Percentiles rank a stretch among this genome's conserved stretches.
Evolutionary conservation across 2,113 vertebrate species (phyloP).

Genomic region (Ammodytes marinus): DNA sequence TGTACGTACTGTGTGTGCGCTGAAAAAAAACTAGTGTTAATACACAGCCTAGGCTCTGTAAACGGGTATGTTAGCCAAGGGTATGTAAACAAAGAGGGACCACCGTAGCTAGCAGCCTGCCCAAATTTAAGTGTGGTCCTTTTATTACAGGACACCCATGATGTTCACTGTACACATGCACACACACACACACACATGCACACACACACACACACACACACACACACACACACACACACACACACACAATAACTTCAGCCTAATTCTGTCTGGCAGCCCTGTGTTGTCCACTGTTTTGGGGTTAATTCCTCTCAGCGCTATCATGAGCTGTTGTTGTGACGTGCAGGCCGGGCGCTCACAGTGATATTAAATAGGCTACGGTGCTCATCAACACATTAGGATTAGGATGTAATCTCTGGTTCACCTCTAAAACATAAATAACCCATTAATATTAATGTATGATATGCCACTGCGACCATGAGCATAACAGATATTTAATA

Average conservation of each 20-base stretch:
- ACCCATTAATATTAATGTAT: too few species aligned
- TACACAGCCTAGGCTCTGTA: too few species aligned
- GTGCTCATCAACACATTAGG: conserved; percentile 44
- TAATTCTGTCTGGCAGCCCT: background rate
- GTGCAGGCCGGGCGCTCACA: background rate
- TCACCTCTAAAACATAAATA: conserved; percentile 42
- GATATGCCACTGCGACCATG: background rate
- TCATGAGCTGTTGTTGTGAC: conserved; percentile 55
- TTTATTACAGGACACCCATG: background rate
- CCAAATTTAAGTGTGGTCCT: background rate
- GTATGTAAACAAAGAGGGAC: too few species aligned
- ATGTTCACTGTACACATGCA: background rate
- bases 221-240: too few species aligned
- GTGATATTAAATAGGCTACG: conserved; percentile 43
- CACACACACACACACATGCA: too few species aligned
- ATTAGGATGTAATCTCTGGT: conserved; percentile 63
- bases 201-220: too few species aligned
- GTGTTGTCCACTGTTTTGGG: conserved; percentile 17
- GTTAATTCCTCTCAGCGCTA: conserved; percentile 45
- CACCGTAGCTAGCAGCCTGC: too few species aligned
- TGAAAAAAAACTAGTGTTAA: too few species aligned
- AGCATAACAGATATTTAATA: background rate
- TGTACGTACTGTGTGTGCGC: too few species aligned
- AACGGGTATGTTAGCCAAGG: too few species aligned
- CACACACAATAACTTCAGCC: background rate